Percentiles rank a stretch among this genome's conserved stretches.
phyloP scores from a whole-genome alignment of 2,113 vertebrate genomes.

The Rhegmatorhina hoffmannsi region DNA sequence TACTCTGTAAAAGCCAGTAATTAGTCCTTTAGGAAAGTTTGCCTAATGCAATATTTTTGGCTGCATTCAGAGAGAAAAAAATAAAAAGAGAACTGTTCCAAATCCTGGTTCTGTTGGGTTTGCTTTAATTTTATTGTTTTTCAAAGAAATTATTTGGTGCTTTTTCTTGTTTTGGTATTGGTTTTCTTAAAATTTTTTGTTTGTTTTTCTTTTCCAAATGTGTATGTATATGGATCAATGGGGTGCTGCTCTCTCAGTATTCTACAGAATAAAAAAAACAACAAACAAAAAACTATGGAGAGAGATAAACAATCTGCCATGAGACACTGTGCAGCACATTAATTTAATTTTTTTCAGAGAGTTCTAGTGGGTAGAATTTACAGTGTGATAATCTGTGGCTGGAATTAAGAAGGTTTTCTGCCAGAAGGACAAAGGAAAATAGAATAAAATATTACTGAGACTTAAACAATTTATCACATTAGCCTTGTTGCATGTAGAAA shows the following conservation, averaged over 20 bases:
- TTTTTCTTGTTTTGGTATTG: not conserved
- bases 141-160: not conserved
- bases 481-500: not conserved
- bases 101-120: not conserved
- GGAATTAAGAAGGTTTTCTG: not conserved
- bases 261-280: not conserved
- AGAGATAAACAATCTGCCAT: not conserved
- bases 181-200: not conserved
- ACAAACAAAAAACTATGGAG: not conserved
- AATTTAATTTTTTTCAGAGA: not conserved
- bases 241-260: not conserved
- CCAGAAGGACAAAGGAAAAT: not conserved
- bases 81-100: not conserved
- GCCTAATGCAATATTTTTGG: not conserved
- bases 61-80: not conserved
- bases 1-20: not conserved
- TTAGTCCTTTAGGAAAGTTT: not conserved
- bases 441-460: not conserved
- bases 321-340: rapidly evolving
- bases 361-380: not conserved
- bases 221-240: not conserved
- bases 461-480: not conserved
- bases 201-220: too few species aligned
- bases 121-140: not conserved
- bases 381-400: rapidly evolving